Evolutionary conservation across 2,113 vertebrate species (phyloP).

Genomic region (Symphodus melops): DNA sequence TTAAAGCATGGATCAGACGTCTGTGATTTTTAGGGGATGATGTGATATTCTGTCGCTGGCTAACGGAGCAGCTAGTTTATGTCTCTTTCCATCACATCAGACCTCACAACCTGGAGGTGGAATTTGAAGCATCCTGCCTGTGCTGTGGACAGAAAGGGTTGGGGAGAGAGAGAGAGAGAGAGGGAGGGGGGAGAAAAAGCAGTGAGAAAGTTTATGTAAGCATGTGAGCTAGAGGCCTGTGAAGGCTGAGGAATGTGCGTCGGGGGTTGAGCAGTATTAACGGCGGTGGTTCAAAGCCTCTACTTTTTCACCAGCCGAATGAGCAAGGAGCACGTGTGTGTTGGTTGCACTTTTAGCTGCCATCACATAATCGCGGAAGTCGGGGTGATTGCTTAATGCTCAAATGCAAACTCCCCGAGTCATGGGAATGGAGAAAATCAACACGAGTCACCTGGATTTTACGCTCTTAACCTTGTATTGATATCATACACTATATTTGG

Average conservation of each 20-base stretch:
- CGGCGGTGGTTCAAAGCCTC: constrained; percentile 74
- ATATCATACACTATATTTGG: constrained; percentile 40
- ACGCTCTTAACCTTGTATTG: constrained; percentile 13
- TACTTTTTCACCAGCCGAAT: constrained; percentile 40
- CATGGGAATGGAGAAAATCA: constrained; percentile 32
- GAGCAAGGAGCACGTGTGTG: constrained; percentile 15
- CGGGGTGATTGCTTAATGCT: background rate
- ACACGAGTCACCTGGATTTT: constrained; percentile 45
- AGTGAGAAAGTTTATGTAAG: constrained; percentile 81
- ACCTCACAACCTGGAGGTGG: constrained; percentile 66
- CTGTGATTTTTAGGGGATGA: constrained; percentile 58
- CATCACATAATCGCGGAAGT: background rate
- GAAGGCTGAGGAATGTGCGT: constrained; percentile 81
- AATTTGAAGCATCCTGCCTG: constrained; percentile 82
- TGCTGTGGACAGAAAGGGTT: constrained; percentile 66
- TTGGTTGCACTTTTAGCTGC: constrained; percentile 4
- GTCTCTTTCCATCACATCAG: constrained; percentile 62
- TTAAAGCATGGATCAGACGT: background rate
- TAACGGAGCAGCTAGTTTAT: constrained; percentile 60
- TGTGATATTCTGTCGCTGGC: constrained; percentile 65
- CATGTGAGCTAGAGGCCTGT: constrained; percentile 78
- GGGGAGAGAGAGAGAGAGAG: no score
- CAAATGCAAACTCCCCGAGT: background rate
- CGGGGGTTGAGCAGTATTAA: constrained; percentile 70
- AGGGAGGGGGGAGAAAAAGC: constrained; percentile 9